Evolutionary conservation across 2,113 vertebrate genomes (phyloP).

Genomic region (Carettochelys insculpta): DNA sequence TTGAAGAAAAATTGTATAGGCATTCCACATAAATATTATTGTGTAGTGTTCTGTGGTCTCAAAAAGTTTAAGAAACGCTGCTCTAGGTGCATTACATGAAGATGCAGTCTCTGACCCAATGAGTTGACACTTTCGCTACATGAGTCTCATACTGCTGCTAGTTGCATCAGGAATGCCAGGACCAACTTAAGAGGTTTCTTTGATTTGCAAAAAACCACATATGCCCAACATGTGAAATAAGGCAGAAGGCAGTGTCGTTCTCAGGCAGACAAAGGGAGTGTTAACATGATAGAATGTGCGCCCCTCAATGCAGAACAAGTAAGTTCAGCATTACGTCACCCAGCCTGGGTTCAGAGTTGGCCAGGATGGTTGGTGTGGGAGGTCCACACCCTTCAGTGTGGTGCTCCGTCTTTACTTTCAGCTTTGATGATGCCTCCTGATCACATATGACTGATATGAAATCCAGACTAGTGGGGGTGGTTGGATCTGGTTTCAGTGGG

Average conservation of each 20-base stretch:
- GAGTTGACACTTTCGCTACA: neutral
- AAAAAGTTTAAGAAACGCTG: no score
- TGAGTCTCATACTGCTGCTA: neutral
- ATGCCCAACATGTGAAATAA: neutral
- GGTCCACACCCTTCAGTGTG: neutral
- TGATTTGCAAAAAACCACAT: neutral
- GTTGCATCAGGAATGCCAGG: neutral
- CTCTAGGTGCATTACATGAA: neutral
- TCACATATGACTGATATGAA: neutral
- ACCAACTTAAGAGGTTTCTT: neutral
- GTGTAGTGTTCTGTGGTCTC: no score
- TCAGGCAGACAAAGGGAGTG: neutral
- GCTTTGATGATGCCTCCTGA: neutral
- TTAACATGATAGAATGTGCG: neutral
- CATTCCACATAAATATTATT: no score
- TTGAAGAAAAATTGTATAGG: no score
- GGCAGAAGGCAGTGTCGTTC: neutral
- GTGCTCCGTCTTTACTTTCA: neutral
- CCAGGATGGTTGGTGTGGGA: neutral
- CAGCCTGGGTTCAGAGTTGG: neutral
- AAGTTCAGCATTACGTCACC: neutral
- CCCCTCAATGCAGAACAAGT: neutral
- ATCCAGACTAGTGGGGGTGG: neutral
- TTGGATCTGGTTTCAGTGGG: neutral
- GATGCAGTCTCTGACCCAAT: neutral